Evolutionary conservation across 1,140 invertebrate species (phyloP).

Genomic region (Lucilia sericata): DNA sequence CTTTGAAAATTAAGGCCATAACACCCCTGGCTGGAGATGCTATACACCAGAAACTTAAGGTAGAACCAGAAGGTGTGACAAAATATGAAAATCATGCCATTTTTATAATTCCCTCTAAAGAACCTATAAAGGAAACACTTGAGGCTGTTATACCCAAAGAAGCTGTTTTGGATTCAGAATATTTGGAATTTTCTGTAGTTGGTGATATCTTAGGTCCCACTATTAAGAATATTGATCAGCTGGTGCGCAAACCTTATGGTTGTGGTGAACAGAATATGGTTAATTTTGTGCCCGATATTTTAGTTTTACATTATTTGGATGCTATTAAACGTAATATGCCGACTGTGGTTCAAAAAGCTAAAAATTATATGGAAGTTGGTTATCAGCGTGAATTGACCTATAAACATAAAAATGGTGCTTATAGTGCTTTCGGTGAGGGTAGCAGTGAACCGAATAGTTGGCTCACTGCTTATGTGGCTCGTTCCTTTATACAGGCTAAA

Average conservation of each 20-base stretch:
- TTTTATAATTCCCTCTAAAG: conserved; percentile 76
- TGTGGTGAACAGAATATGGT: conserved; percentile 97
- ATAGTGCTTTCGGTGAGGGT: conserved; percentile 89
- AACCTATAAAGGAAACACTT: conserved; percentile 71
- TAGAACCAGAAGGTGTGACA: conserved; percentile 84
- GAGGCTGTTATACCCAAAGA: conserved; percentile 79
- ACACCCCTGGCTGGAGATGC: conserved; percentile 80
- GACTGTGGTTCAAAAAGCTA: conserved; percentile 67
- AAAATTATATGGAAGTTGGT: conserved; percentile 83
- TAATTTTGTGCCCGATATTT: conserved; percentile 93
- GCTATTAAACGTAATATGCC: conserved; percentile 58
- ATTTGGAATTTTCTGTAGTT: conserved; percentile 79
- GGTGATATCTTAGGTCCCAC: conserved; percentile 83
- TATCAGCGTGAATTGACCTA: conserved; percentile 95
- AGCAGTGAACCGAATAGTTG: conserved; percentile 88
- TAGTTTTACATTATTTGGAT: conserved; percentile 81
- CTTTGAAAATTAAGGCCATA: conserved; percentile 80
- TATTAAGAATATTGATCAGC: conserved; percentile 80
- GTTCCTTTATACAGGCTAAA: conserved; percentile 86
- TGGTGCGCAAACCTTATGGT: conserved; percentile 88
- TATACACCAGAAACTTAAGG: conserved; percentile 77
- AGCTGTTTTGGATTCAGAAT: conserved; percentile 77
- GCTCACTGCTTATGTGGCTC: conserved; percentile 91
- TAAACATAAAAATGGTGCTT: conserved; percentile 90
- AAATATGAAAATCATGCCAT: conserved; percentile 82